phyloP scores from a whole-genome alignment of 2,888 invertebrate species.

The Yponomeuta malinellus region DNA sequence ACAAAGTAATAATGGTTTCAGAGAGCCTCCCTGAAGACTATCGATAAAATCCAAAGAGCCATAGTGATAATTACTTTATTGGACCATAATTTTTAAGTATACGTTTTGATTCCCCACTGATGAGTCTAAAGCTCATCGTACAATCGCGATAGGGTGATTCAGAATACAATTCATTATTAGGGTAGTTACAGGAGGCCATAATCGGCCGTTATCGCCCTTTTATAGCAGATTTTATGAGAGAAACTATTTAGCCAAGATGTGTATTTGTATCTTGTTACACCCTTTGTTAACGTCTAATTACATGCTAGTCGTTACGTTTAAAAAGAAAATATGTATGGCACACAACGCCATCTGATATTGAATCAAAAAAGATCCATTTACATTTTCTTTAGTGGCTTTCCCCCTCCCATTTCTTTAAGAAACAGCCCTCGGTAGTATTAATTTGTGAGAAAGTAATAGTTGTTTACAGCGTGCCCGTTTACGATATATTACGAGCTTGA shows the following conservation, averaged over 20 bases:
- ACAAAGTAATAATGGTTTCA: background rate
- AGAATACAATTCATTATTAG: slow-evolving; percentile 76
- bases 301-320: slow-evolving; percentile 18
- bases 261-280: slow-evolving; percentile 51
- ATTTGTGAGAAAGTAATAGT: slow-evolving; percentile 57
- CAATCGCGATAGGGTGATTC: slow-evolving; percentile 63
- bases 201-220: slow-evolving; percentile 75
- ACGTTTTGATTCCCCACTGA: slow-evolving; percentile 38
- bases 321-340: background rate
- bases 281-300: slow-evolving; percentile 59
- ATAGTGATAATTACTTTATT: slow-evolving; percentile 14
- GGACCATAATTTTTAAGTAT: slow-evolving; percentile 18
- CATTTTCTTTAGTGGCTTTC: background rate
- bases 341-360: background rate
- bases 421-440: slow-evolving; percentile 51
- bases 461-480: slow-evolving; percentile 70
- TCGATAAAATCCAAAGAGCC: background rate
- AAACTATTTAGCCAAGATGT: slow-evolving; percentile 72
- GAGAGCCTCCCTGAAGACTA: background rate
- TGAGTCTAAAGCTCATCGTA: slow-evolving; percentile 38
- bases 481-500: slow-evolving; percentile 72
- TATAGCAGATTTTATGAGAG: slow-evolving; percentile 72
- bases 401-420: slow-evolving; percentile 15
- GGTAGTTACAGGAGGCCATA: slow-evolving; percentile 64
- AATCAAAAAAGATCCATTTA: background rate